Conservation (phyloP, 1,140 invertebrate genomes). For the Zophobas morio region DNA sequence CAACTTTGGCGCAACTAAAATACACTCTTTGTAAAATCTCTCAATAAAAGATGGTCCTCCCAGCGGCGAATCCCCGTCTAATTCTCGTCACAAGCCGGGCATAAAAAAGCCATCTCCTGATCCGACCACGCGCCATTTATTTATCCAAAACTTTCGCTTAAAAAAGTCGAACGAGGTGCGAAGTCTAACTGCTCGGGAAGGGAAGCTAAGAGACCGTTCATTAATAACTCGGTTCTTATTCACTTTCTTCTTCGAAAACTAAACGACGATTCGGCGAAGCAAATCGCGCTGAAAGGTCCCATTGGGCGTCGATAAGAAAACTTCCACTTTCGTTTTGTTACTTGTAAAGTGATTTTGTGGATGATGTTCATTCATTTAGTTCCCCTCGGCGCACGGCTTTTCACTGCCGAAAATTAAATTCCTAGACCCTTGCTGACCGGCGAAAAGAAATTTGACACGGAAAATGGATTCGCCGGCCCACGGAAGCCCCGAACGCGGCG, state of each 20-base stretch:
- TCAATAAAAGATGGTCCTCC: constrained; percentile 10
- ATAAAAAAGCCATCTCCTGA: neutral
- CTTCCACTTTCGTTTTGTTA: constrained; percentile 54
- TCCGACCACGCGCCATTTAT: constrained; percentile 10
- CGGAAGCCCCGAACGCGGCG: too few species aligned
- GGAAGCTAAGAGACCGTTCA: constrained; percentile 1
- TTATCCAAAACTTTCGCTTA: constrained; percentile 10
- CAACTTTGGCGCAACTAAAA: constrained; percentile 7
- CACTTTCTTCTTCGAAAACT: constrained; percentile 13
- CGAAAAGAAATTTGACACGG: neutral
- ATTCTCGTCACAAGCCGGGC: neutral
- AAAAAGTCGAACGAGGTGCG: neutral
- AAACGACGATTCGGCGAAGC: constrained; percentile 32
- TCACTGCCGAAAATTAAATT: constrained; percentile 32
- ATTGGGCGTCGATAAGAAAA: constrained; percentile 44
- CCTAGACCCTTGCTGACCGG: constrained; percentile 24
- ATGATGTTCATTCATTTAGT: constrained; percentile 52
- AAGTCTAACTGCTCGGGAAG: constrained; percentile 12
- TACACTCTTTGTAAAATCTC: constrained; percentile 4
- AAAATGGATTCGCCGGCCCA: too few species aligned
- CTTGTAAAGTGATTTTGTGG: constrained; percentile 51
- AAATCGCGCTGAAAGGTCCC: constrained; percentile 42
- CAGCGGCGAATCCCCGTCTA: neutral
- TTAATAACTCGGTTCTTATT: constrained; percentile 31
- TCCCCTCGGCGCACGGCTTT: constrained; percentile 38